These are phyloP conservation scores for Plecotus auritus DNA, from an alignment of 2,113 vertebrate species.

Conservation along the genomic window DNA sequence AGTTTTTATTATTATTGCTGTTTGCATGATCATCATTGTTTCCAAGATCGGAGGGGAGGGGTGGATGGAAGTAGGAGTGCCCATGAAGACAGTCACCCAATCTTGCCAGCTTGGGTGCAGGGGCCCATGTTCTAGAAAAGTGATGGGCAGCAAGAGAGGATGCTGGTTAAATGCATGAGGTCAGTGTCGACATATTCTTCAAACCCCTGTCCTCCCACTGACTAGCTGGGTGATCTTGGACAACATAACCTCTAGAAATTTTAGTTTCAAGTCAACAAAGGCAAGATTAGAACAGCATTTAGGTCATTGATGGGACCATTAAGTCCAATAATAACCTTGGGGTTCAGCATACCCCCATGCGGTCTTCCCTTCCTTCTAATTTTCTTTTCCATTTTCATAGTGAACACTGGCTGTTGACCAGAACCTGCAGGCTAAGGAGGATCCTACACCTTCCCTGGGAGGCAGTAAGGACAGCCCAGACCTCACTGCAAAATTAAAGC, in stretches of 20 bases:
- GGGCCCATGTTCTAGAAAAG: fast-evolving
- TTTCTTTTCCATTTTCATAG: fast-evolving
- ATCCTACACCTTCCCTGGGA: not conserved
- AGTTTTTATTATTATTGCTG: not conserved
- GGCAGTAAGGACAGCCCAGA: too few relatives aligned
- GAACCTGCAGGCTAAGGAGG: fast-evolving
- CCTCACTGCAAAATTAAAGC: not conserved
- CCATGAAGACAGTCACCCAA: not conserved
- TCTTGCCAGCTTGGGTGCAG: not conserved
- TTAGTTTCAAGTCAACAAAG: fast-evolving
- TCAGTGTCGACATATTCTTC: fast-evolving
- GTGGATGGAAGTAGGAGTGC: too few relatives aligned
- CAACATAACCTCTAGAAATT: fast-evolving
- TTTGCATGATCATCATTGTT: fast-evolving
- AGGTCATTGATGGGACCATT: fast-evolving
- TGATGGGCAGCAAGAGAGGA: not conserved
- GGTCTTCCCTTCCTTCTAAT: not conserved
- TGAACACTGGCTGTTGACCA: fast-evolving
- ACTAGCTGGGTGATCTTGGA: fast-evolving
- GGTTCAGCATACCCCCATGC: fast-evolving
- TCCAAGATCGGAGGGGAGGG: not conserved
- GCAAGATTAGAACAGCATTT: fast-evolving
- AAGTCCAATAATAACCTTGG: too few relatives aligned
- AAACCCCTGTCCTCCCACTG: fast-evolving
- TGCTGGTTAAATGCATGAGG: fast-evolving